Evolutionary conservation across 2,888 invertebrate genomes (phyloP), one percentile per base, ranked within the genome.

Genomic region (Bombyx huttoni): DNA sequence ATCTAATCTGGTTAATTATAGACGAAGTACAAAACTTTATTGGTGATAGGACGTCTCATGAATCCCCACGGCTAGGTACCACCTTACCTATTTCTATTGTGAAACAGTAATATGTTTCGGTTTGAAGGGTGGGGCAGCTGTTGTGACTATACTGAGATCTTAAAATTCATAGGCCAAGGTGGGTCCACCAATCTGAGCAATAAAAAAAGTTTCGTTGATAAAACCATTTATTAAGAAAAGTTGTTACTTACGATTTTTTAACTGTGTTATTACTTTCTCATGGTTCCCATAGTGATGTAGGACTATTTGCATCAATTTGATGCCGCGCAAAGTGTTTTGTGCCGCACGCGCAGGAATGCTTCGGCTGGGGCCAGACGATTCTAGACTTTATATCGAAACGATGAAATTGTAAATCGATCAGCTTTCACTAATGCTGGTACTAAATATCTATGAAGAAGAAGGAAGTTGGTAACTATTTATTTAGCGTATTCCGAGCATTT

Each of bases 291-390:
- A 50, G 13, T 45, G 46, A 24, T n/a, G 12, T 49, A 8, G 14
- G n/a, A n/a, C 50, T 50, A 49, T 52, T 52, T 49, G 46, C 52
- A 48, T 47, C 52, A 8, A 52, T 52, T 50, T 50, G 49, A 35
- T 35, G 47, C 10, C 47, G 49, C 48, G 49, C 49, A 50, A 52
- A 50, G 50, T 47, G 45, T 52, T 47, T 47, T 49, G 49, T 47
- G 49, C 45, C 14, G 34, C 14, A 52, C 52, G 52, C 47, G 34
- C 40, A 52, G 47, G 52, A 52, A 52, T 52, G 52, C 49, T 10
- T 1, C 34, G 10, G 13, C 24, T 34, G 14, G 13, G 14, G 40
- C n/a, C 24, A 8, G 8, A 24, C 45, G 49, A 52, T 40, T 40
- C 12, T 40, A 40, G 40, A 40, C 40, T 12, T 40, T 40, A 40